Base-by-base conservation (phyloP, 1,140 invertebrate genomes). In the Papilio machaon region DNA sequence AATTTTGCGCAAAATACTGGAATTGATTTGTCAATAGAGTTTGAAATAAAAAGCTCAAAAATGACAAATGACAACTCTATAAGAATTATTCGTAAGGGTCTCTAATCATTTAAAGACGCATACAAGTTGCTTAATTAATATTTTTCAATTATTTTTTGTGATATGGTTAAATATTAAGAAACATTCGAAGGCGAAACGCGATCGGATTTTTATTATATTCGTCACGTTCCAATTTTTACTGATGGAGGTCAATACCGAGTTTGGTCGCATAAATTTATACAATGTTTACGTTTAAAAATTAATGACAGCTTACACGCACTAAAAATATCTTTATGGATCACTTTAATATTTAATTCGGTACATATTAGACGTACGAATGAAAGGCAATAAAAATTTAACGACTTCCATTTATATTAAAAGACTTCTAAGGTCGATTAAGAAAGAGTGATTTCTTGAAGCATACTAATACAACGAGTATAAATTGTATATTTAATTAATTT, bases 171-270 rank as follows among this genome's bases (percentile, higher is more conserved):
- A 35, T 70, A 15, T 70, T 76, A 76, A 76, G 47, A 75, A 75
- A 75, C 19, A 49, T 75, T 23, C 74, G 23, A 76, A 76, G 74
- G 49, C 47, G 74, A 74, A 74, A 76, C 49, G 17, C 30, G 74
- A 76, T 76, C 74, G 74, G 73, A 49, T 75, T 46, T 23, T 80
- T 82, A 70, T 80, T 83, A 85, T 83, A 82, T 85, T 86, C 82
- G 89, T 90, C 89, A 89, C 87, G 91, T 90, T 92, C 91, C 81
- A 90, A 84, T 91, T 92, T 91, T 85, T 77, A 81, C 81, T 85
- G 90, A 91, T 86, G 86, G 87, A 76, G 91, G 91, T 92, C 91
- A 91, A 92, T 89, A 91, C 85, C 85, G 88, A 81, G 86, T 86
- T 86, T 82, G 81, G 82, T 83, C 81, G 84, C 80, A 84, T 35